Evolutionary conservation across 2,888 invertebrate genomes (phyloP), one percentile per base, ranked within the genome.

Genomic region (Rhamphomyia laevipes): DNA sequence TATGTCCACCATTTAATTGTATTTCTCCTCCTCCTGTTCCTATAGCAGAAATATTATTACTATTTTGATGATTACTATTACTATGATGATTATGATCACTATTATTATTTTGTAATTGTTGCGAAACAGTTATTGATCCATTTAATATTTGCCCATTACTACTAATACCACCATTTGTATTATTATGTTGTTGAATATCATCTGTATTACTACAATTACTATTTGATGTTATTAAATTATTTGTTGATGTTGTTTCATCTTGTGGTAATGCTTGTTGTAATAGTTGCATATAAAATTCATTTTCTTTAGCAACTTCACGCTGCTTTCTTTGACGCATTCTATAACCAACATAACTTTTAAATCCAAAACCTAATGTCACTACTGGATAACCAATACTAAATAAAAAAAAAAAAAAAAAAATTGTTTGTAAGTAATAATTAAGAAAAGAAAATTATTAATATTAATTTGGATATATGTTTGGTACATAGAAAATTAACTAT

Each of bases 281-380:
- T 60, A 95, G 76, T 72, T 92, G 88, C 76, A 88, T 82, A 71
- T 93, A 94, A 74, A 93, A 92, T 72, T 92, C 89, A 74, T 95
- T 95, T 73, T 92, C 90, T 72, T 87, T 89, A 55, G 92, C 86
- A 59, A 97, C 93, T 68, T 91, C 91, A 63, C 86, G 82, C 73
- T 95, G 94, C 66, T 87, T 85, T 57, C 92, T 80, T 79, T 89
- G 80, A 66, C 92, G 79, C 78, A 94, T 84, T 73, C 90, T 81
- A 71, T 86, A 89, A 58, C 89, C 87, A 56, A 94, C 81, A 67
- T 90, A 90, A 67, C 89, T 86, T 78, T 94, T 95, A 64, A 94
- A 89, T 62, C 92, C 91, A 74, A 94, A 93, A 59, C 96, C 95
- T 66, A 96, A 78, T 59, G 95, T 91, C 47, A 95, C 91, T 58